Base-by-base conservation (phyloP, 1,140 invertebrate genomes). In the Charaxes varanes region DNA sequence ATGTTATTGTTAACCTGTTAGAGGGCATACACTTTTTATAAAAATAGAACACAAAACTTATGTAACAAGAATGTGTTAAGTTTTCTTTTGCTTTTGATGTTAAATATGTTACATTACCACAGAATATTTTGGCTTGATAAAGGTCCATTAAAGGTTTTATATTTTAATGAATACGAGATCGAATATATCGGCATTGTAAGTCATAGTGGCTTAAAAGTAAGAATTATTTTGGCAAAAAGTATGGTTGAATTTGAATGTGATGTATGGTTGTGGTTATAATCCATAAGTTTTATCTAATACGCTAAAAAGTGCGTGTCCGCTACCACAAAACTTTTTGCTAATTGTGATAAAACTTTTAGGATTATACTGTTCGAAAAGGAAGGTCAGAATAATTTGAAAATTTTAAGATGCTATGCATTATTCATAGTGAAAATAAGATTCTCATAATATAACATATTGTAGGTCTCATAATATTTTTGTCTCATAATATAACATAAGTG, bases 251-350 rank as follows among this genome's bases (percentile, higher is more conserved):
- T 17, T 14, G 14, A 37, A 41, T 42, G 28, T 30, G 16, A 27
- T 32, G 41, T 10, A 41, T 45, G 42, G 26, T 19, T 38, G 15
- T 42, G 17, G 37, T 16, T 31, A 28, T 42, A 37, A 36, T 62
- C 33, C 38, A 43, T 48, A 71, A 64, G n/a, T 59, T 54, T 59
- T 73, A 77, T 54, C 42, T 41, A 54, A 40, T 41, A 21, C 40
- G 50, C 27, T 24, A 41, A 45, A 59, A 49, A 51, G 54, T 66
- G 49, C 47, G 66, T 78, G 67, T 62, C 78, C 74, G 78, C 78
- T 73, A 82, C 62, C 62, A 73, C 65, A 66, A 73, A 61, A 48
- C 49, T 44, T 60, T 63, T 62, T 28, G 53, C 38, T 36, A 15
- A n/a, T 36, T 69, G 55, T 49, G 10, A 52, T 72, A 70, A 62